Percentiles rank a stretch among this genome's conserved stretches.
Evolutionary conservation across 2,888 invertebrate species (phyloP).

Genomic region (Amphipyra berbera): DNA sequence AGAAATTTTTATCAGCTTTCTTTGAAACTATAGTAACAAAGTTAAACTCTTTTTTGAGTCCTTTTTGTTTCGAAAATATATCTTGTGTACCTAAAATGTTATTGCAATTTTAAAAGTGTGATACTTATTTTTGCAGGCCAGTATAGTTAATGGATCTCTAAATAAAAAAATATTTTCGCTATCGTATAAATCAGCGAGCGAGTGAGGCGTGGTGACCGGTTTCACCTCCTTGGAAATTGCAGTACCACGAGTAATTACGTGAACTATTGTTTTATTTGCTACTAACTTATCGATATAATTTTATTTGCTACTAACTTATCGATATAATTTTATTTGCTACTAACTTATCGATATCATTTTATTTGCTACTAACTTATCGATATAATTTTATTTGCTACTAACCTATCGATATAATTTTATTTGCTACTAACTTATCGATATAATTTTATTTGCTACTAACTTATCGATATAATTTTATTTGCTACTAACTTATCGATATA

Average conservation of each 20-base stretch:
- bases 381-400: too few relatives aligned
- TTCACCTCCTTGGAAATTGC: conserved; percentile 1
- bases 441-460: neutral
- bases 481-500: too few relatives aligned
- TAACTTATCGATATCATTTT: too few relatives aligned
- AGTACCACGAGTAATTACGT: conserved; percentile 1
- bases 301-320: neutral
- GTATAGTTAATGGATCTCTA: too few relatives aligned
- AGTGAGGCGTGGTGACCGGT: conserved; percentile 4
- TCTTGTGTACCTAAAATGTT: too few relatives aligned
- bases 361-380: neutral
- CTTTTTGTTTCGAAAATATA: too few relatives aligned
- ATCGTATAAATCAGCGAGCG: neutral
- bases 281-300: neutral
- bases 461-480: neutral
- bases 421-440: neutral
- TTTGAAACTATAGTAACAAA: too few relatives aligned
- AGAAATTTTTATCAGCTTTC: too few relatives aligned
- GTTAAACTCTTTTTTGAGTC: too few relatives aligned
- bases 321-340: neutral
- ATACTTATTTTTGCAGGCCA: too few relatives aligned
- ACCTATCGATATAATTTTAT: too few relatives aligned
- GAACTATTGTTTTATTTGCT: neutral
- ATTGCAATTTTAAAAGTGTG: too few relatives aligned
- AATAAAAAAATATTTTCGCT: neutral